Conservation (phyloP, 2,888 invertebrate genomes). For the Drosophila melanosoma region DNA sequence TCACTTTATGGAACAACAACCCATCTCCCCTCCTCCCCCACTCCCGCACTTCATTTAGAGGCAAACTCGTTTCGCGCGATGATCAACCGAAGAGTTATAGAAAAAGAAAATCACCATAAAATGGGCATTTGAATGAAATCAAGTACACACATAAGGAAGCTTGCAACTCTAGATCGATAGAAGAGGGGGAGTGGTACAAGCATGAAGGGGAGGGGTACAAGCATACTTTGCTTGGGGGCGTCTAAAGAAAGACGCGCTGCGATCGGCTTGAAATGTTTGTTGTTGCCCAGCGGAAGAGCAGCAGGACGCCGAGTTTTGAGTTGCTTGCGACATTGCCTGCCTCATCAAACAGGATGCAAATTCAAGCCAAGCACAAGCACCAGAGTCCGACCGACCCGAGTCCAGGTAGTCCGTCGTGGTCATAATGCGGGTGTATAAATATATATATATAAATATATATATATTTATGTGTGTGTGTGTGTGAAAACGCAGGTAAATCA, state of each 20-base stretch:
- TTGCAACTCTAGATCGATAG: neutral
- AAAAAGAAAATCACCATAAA: constrained; percentile 23
- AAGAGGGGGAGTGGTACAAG: neutral
- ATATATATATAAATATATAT: constrained; percentile 10
- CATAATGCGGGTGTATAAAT: constrained; percentile 9
- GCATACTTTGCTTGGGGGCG: neutral
- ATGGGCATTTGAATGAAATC: constrained; percentile 70
- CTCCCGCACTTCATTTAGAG: constrained; percentile 1
- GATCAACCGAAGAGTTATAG: constrained; percentile 17
- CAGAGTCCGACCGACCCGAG: neutral
- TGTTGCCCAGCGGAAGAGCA: constrained; percentile 66
- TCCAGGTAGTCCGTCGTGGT: constrained; percentile 50
- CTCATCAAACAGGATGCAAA: constrained; percentile 69
- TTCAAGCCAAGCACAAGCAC: constrained; percentile 20
- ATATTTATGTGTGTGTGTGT: neutral
- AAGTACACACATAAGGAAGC: constrained; percentile 41
- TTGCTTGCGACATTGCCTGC: constrained; percentile 1
- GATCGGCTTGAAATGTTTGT: constrained; percentile 6
- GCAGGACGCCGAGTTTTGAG: constrained; percentile 68
- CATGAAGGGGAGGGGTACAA: neutral
- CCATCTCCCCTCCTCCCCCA: neutral
- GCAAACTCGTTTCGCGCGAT: constrained; percentile 36
- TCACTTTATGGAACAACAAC: neutral
- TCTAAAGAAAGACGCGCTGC: neutral
- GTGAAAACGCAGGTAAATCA: constrained; percentile 27